Base-by-base conservation (phyloP, 1,140 invertebrate genomes). In the Mesaphorura yosii region DNA sequence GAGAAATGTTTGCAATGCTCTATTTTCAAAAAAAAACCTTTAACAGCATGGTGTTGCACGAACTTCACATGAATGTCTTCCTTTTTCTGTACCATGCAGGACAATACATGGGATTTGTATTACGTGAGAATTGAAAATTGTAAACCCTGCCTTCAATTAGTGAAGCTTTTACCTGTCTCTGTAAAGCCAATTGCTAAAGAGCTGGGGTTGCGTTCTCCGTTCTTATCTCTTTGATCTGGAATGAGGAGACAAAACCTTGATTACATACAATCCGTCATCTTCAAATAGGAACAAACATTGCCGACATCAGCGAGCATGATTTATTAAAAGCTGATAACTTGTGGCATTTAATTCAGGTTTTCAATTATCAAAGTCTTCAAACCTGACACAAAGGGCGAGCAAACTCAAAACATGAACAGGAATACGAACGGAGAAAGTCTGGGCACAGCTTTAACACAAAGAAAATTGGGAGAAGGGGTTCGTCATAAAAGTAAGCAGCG, bases 151-250 rank as follows among this genome's bases (percentile, higher is more conserved):
- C n/a, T n/a, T n/a, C n/a, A n/a, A n/a, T n/a, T n/a, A n/a, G n/a
- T n/a, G n/a, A 40, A 51, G 40, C 38, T 34, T 37, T 60, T 61
- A 67, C 67, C 66, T 68, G 74, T 76, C 41, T 75, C 74, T 49
- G 72, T 71, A 65, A 76, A 73, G 51, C 60, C 54, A 64, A 74
- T 73, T 59, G 73, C 76, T 64, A 76, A 67, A 51, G 74, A 76
- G 63, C 74, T 76, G 26, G 76, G 76, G 65, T 77, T 76, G 38
- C 73, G 73, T 67, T 75, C 23, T 76, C 76, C 67, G 75, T 67
- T 62, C 76, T 75, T 23, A n/a, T 70, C 66, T 56, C 65, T 66
- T 73, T 58, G 58, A 61, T 66, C 64, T 66, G 53, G 5, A 59
- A 59, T 25, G 27, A 44, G 27, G 47, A 47, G 27, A 19, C 19